Conservation (phyloP, 2,113 vertebrate genomes). For the Strix aluco region DNA sequence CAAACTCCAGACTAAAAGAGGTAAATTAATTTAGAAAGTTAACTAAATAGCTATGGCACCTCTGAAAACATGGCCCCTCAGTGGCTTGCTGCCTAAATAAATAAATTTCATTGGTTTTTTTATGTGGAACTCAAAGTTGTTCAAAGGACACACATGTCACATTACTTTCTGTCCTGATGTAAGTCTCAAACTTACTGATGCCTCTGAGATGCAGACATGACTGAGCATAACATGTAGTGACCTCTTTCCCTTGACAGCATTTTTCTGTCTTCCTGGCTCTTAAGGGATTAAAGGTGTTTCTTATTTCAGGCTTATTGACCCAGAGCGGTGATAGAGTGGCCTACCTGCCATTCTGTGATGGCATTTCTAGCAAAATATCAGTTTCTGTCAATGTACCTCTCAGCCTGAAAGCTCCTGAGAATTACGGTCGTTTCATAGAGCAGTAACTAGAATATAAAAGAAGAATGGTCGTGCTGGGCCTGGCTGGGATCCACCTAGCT, state of each 20-base stretch:
- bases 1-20: background rate
- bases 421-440: background rate
- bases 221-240: background rate
- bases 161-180: background rate
- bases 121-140: background rate
- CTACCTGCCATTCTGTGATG: background rate
- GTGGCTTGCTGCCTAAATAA: background rate
- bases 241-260: background rate
- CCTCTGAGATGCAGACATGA: background rate
- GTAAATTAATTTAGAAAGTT: background rate
- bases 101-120: background rate
- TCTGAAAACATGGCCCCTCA: background rate
- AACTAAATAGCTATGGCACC: background rate
- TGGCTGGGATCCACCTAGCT: background rate
- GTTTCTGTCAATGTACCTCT: background rate
- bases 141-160: background rate
- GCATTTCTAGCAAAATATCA: background rate
- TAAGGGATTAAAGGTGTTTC: background rate
- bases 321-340: background rate
- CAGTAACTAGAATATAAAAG: background rate
- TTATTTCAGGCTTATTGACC: background rate
- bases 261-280: background rate
- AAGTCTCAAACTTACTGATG: background rate
- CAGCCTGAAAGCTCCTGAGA: background rate
- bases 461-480: background rate